Base-by-base conservation (phyloP, 2,113 vertebrate species). In the Dipodomys ordii region DNA sequence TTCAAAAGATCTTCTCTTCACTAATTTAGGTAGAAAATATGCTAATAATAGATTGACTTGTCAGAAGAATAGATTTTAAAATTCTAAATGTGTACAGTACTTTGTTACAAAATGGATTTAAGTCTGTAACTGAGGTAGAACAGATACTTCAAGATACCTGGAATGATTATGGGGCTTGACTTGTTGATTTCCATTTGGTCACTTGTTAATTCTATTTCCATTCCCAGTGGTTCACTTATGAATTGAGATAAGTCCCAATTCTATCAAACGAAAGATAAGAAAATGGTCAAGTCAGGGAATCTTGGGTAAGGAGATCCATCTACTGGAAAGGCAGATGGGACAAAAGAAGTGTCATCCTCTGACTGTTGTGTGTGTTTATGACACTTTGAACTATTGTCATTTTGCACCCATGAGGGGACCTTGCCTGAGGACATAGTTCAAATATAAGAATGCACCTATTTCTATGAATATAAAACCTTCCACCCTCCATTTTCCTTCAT, bases 21-120 rank as follows among this genome's bases (percentile, higher is more conserved):
- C 30, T 62, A 71, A 79, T 76, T 83, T 79, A 71, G 82, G 53
- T 57, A 72, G 28, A 2, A 83, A 18, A 64, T 87, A 76, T 77
- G 72, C 68, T 85, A 83, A 44, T 65, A 46, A 84, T 88, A 80
- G 2, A 13, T 39, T 2, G 82, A 82, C 46, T 81, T 15, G 49
- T 77, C 79, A 20, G 39, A 20, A 73, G 67, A 77, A 53, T 57
- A 83, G 19, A 90, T 90, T 93, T 90, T 88, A 67, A 91, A 74
- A 30, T 44, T 79, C 16, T 6, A 88, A 93, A 35, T 62, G 7
- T n/a, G 19, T 65, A 35, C 87, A 28, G 49, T 22, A 67, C 46
- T 7, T 71, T 8, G 74, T 92, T 85, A 39, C 80, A 11, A 25
- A 2, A 32, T 83, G 76, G 76, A 49, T 84, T 16, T 76, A 32